A percentile compares a stretch with the other conserved stretches of the same genome.
Conservation (phyloP, 2,888 invertebrate genomes). For the Eilema caniola region DNA sequence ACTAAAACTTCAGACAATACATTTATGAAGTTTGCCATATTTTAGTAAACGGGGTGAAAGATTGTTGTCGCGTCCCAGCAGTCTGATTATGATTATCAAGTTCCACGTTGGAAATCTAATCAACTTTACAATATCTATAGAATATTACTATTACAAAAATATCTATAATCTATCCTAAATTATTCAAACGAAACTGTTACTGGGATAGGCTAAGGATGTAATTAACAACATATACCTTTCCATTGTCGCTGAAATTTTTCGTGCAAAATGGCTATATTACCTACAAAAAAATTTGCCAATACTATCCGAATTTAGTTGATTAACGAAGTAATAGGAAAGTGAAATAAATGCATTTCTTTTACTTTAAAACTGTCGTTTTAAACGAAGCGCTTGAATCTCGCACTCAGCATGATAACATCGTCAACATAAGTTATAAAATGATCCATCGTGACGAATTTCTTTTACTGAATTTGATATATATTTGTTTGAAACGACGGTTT, state of each 20-base stretch:
- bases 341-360: constrained; percentile 73
- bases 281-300: constrained; percentile 60
- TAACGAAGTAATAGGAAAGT: constrained; percentile 61
- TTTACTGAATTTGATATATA: constrained; percentile 19
- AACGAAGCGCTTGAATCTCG: constrained; percentile 12
- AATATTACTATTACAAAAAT: constrained; percentile 85
- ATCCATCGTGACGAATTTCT: constrained; percentile 14
- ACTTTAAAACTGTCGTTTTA: constrained; percentile 37
- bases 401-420: constrained; percentile 24
- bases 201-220: constrained; percentile 85
- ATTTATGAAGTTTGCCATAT: constrained; percentile 1
- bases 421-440: constrained; percentile 26
- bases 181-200: constrained; percentile 78
- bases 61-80: constrained; percentile 33
- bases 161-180: constrained; percentile 85
- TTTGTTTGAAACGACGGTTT: constrained; percentile 32
- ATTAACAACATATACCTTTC: constrained; percentile 83
- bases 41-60: not conserved
- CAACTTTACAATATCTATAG: constrained; percentile 75
- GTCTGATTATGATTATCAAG: constrained; percentile 56
- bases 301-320: constrained; percentile 69
- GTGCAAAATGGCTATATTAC: constrained; percentile 64
- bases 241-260: constrained; percentile 68
- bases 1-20: constrained; percentile 8
- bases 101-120: constrained; percentile 60